Percentiles rank a stretch among this genome's conserved stretches.
Evolutionary conservation across 2,797 vertebrate species (phyloP).

Genomic region (Coregonus suidteri): DNA sequence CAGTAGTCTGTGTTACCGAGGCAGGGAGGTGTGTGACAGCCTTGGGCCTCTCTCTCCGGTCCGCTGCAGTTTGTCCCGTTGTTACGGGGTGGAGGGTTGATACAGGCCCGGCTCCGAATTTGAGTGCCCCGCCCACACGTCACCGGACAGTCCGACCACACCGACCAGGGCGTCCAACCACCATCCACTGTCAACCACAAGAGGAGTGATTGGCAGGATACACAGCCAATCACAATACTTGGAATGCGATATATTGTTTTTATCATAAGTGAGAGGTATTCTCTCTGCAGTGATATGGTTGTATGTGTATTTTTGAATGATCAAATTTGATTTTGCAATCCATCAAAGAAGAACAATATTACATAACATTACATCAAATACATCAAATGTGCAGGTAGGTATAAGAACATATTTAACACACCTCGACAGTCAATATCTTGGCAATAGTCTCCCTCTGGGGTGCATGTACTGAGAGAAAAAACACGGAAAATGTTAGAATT

Average conservation of each 20-base stretch:
- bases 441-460: slow-evolving; percentile 86
- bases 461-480: slow-evolving; percentile 79
- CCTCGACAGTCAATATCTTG: slow-evolving; percentile 81
- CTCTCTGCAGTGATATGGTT: neutral
- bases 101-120: slow-evolving; percentile 80
- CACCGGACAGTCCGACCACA: slow-evolving; percentile 86
- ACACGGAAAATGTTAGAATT: neutral
- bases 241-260: neutral
- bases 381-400: neutral
- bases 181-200: slow-evolving; percentile 71
- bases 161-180: slow-evolving; percentile 85
- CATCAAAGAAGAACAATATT: neutral
- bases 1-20: slow-evolving; percentile 57
- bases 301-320: no score
- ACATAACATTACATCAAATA: neutral
- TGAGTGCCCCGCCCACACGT: slow-evolving; percentile 78
- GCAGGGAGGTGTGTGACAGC: slow-evolving; percentile 73
- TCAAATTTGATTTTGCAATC: neutral
- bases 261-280: no score
- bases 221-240: neutral
- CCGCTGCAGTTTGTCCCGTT: slow-evolving; percentile 75
- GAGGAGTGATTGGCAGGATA: neutral
- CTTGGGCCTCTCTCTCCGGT: slow-evolving; percentile 69
- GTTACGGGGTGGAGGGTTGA: slow-evolving; percentile 76
- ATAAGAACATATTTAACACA: slow-evolving; percentile 49